These are phyloP conservation scores for Amphipyra berbera DNA, from an alignment of 2,888 invertebrate genomes.

Conservation along the genomic window DNA sequence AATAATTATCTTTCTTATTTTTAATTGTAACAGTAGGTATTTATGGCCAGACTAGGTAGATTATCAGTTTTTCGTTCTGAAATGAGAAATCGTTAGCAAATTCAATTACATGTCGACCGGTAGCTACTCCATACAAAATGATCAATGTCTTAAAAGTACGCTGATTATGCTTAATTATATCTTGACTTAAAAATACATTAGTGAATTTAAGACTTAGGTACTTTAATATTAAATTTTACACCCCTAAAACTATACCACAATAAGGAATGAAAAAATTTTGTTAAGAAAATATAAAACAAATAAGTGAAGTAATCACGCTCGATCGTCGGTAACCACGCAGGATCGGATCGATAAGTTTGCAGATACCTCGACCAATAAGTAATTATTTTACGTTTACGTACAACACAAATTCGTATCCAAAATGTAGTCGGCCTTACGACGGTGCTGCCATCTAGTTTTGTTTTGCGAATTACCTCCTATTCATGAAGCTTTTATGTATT, in stretches of 20 bases:
- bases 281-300: constrained; percentile 76
- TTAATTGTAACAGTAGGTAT: no score
- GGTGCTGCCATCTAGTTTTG: no score
- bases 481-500: neutral
- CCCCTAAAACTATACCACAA: constrained; percentile 87
- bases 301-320: constrained; percentile 79
- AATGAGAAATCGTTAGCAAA: constrained; percentile 85
- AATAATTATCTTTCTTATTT: no score
- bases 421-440: no score
- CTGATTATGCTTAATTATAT: constrained; percentile 85
- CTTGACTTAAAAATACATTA: constrained; percentile 87
- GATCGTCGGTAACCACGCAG: constrained; percentile 67
- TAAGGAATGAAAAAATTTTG: constrained; percentile 87
- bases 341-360: constrained; percentile 64
- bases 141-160: constrained; percentile 82
- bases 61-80: constrained; percentile 85
- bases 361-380: constrained; percentile 72
- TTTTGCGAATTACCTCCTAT: no score
- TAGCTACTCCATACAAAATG: constrained; percentile 75
- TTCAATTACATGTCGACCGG: constrained; percentile 77
- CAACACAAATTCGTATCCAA: no score
- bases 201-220: constrained; percentile 81
- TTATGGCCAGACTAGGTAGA: no score
- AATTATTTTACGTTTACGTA: no score
- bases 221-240: constrained; percentile 80